Evolutionary conservation across 92 coral and sea anemone species (phyloP), one percentile per base, ranked within the genome.

Genomic region (Scolanthus callimorphus): DNA sequence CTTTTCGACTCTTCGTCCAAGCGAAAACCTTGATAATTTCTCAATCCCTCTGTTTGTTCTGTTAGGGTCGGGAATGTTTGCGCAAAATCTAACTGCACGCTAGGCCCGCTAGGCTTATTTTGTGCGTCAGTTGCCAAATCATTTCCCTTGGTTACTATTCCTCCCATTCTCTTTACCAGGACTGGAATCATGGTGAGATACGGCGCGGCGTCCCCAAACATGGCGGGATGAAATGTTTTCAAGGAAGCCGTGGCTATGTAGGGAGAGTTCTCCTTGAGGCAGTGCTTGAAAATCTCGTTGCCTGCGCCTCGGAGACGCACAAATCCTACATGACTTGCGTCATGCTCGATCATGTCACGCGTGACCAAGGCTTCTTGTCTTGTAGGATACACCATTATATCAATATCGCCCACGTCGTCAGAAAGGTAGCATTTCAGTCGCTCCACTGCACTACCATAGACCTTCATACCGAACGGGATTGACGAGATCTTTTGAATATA

Each of bases 381-480:
- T 13, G 29, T 39, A 0, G 90, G 73, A 39, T 48, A 78, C 34
- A 84, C 47, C 74, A 79, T 55, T 15, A 84, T 27, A 31, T 84
- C 91, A 2, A 78, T 29, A 57, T 84, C 85, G 3, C 85, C 85
- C 17, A 72, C 55, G 37, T 84, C 77, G 15, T 73, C 48, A 2
- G 74, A 82, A 1, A 57, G 25, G 25, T 57, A 44, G 27, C 76
- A 71, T 66, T 49, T 78, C 11, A 84, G 61, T 15, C 67, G 68
- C 58, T 84, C 91, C 0, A 45, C 70, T 0, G 91, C 58, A 30
- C 91, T 79, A 20, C 91, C 91, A 34, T 66, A 69, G 15, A 41
- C 71, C 3, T 53, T 41, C 13, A 70, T 25, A 10, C 13, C 38
- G 31, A 69, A 1, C 6, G 73, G 73, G 17, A 51, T 54, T 21